Conservation (phyloP, 2,888 invertebrate genomes). For the Chirona hameri region DNA sequence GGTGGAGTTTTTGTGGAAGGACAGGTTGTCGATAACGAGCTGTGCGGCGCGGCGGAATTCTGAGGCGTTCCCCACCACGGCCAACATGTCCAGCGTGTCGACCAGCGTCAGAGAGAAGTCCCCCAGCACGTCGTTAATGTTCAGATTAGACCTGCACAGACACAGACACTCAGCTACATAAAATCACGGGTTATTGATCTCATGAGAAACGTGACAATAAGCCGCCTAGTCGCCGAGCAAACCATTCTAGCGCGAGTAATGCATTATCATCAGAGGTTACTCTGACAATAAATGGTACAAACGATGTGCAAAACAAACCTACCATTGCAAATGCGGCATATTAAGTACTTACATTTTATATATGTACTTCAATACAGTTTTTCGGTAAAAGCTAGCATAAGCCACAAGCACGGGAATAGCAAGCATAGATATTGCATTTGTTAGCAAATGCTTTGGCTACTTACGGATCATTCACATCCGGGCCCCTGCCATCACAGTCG, state of each 20-base stretch:
- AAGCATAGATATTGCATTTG: no score
- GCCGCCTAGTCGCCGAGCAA: no score
- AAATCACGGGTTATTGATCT: no score
- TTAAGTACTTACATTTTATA: no score
- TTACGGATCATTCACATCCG: slow-evolving; percentile 59
- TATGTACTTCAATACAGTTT: background rate
- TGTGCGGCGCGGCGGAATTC: slow-evolving; percentile 58
- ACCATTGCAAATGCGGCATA: no score
- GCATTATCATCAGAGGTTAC: no score
- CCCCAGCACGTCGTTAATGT: slow-evolving; percentile 63
- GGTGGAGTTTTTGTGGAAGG: slow-evolving; percentile 58
- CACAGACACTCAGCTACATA: background rate
- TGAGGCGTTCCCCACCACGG: slow-evolving; percentile 55
- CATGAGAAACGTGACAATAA: no score
- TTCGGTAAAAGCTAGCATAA: no score
- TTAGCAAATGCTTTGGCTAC: slow-evolving; percentile 40
- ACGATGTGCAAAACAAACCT: no score
- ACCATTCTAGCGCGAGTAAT: no score
- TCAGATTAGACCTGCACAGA: slow-evolving; percentile 54
- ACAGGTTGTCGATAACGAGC: slow-evolving; percentile 55
- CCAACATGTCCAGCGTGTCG: slow-evolving; percentile 58
- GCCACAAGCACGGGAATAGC: no score
- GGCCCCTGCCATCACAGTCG: slow-evolving; percentile 58
- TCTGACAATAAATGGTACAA: no score
- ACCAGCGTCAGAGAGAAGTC: slow-evolving; percentile 60